These are phyloP conservation scores for Alauda arvensis DNA, from an alignment of 2,797 vertebrate genomes.

Conservation along the genomic window DNA sequence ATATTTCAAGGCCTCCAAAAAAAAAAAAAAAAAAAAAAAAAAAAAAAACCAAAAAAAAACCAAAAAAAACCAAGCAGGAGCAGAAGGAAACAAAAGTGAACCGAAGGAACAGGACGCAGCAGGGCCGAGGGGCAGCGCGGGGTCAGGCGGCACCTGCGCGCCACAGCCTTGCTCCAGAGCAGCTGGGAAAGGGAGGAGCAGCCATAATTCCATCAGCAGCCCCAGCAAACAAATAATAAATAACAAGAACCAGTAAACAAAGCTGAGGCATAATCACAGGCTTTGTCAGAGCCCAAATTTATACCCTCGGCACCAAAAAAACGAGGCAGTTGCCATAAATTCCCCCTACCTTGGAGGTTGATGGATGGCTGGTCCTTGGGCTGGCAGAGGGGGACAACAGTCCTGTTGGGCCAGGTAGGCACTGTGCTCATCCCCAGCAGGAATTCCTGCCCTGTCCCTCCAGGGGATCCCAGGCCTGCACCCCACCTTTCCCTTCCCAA, in stretches of 20 bases:
- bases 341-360: not conserved
- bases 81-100: conserved; percentile 1
- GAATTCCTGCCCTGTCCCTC: not conserved
- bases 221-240: conserved; percentile 59
- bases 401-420: not conserved
- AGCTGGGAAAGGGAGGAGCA: not conserved
- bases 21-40: not conserved
- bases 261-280: conserved; percentile 8
- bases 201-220: conserved; percentile 24
- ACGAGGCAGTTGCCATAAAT: not conserved
- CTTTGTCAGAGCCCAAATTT: conserved; percentile 23
- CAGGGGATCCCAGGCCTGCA: not conserved
- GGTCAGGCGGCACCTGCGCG: conserved; percentile 33
- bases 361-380: not conserved
- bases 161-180: not conserved
- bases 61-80: not conserved
- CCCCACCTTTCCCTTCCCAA: not conserved
- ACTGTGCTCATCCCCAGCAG: not conserved
- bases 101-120: not conserved
- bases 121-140: not conserved
- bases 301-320: not conserved
- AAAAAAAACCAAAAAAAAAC: not conserved
- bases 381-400: not conserved
- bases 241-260: conserved; percentile 27
- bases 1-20: conserved; percentile 7